phyloP scores from a whole-genome alignment of 2,113 vertebrate species.

The Pterophyllum scalare region DNA sequence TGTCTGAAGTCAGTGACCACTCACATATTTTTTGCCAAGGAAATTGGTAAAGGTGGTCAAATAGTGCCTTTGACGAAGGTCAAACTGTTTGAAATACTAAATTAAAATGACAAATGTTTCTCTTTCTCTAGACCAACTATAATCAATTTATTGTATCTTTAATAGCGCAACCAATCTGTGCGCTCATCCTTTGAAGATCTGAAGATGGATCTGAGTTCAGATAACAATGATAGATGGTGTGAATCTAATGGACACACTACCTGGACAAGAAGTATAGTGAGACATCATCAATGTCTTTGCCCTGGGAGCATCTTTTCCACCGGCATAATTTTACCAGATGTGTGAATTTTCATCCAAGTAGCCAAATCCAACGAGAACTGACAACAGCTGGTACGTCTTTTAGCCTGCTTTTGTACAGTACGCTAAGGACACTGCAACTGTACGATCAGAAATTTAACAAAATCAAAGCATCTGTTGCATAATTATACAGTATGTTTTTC shows the following conservation, averaged over 20 bases:
- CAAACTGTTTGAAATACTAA: not conserved
- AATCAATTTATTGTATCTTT: constrained; percentile 10
- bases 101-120: constrained; percentile 2
- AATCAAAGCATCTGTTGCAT: constrained; percentile 21
- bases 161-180: constrained; percentile 2
- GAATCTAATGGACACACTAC: constrained; percentile 28
- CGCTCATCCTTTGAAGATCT: not conserved
- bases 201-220: constrained; percentile 14
- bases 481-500: constrained; percentile 16
- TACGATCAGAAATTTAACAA: constrained; percentile 33
- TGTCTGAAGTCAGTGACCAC: not conserved
- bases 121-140: not conserved
- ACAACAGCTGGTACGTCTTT: constrained; percentile 37
- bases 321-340: constrained; percentile 48
- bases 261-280: constrained; percentile 38
- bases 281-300: constrained; percentile 35
- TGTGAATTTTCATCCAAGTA: constrained; percentile 27
- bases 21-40: not conserved
- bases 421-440: constrained; percentile 16
- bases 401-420: not conserved
- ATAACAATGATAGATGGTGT: constrained; percentile 20
- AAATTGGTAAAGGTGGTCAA: not conserved
- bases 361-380: constrained; percentile 27
- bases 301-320: constrained; percentile 36
- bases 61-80: not conserved